These are phyloP conservation scores for Dendrolimus pini DNA, from an alignment of 2,888 invertebrate genomes.

Conservation along the genomic window DNA sequence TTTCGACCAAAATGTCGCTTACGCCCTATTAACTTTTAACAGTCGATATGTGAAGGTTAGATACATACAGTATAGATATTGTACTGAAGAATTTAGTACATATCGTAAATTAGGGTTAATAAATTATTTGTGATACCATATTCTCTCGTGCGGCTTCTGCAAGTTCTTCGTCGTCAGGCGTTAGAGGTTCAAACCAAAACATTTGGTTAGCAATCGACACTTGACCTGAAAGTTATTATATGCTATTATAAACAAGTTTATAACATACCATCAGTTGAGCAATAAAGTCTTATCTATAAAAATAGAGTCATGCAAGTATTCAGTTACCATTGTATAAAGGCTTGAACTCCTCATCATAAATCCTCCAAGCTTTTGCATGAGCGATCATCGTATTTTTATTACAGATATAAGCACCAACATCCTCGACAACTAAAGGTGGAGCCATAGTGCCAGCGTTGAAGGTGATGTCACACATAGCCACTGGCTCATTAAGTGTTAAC, in stretches of 20 bases:
- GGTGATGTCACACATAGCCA: constrained; percentile 38
- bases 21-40: too few species aligned
- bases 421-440: constrained; percentile 31
- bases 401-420: constrained; percentile 73
- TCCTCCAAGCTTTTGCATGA: constrained; percentile 78
- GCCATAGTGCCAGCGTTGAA: constrained; percentile 57
- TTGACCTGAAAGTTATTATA: constrained; percentile 20
- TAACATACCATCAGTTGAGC: background rate
- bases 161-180: constrained; percentile 58
- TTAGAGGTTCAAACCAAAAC: constrained; percentile 64
- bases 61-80: too few species aligned
- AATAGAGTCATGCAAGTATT: too few species aligned
- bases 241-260: background rate
- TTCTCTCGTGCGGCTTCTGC: constrained; percentile 34
- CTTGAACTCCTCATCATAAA: constrained; percentile 38
- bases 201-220: constrained; percentile 25
- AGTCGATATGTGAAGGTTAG: too few species aligned
- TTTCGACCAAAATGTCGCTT: too few species aligned
- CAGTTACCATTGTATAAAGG: constrained; percentile 53
- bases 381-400: constrained; percentile 79
- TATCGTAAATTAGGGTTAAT: too few species aligned
- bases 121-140: too few species aligned
- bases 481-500: constrained; percentile 84
- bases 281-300: too few species aligned
- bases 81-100: too few species aligned